Conservation (phyloP, 2,797 vertebrate species). For the Calcarius lapponicus region DNA sequence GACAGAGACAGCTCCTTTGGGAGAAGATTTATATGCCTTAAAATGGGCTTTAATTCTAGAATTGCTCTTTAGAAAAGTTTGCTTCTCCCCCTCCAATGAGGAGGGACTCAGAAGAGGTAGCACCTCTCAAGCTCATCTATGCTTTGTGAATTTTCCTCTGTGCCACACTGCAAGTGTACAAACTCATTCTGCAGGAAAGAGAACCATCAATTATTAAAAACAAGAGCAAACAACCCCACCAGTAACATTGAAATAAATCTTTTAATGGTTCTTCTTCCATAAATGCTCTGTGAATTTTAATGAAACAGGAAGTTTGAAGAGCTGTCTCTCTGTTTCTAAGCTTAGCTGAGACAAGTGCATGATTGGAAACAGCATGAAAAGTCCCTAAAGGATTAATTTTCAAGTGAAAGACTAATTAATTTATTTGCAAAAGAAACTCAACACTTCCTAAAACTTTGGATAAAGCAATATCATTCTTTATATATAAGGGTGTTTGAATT, state of each 20-base stretch:
- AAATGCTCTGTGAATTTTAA: slow-evolving; percentile 27
- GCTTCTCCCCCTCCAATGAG: not conserved
- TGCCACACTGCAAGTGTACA: not conserved
- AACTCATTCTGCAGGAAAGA: not conserved
- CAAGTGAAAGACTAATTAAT: not conserved
- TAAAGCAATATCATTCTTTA: not conserved
- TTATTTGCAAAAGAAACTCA: not conserved
- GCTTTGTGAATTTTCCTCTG: not conserved
- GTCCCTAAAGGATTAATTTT: not conserved
- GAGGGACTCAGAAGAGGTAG: not conserved
- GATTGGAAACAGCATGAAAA: not conserved
- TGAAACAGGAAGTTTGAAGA: not conserved
- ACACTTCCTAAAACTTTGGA: not conserved
- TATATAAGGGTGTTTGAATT: not conserved
- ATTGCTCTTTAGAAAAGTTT: not conserved
- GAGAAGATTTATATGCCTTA: not conserved
- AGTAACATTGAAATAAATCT: not conserved
- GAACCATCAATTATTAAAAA: not conserved
- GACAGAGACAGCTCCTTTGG: not conserved
- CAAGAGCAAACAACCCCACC: not conserved
- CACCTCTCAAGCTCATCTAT: not conserved
- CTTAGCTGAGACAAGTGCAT: not conserved
- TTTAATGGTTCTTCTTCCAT: not conserved
- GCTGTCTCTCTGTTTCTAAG: not conserved
- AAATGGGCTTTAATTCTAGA: not conserved